A percentile compares a stretch with the other conserved stretches of the same genome.
phyloP scores from a whole-genome alignment of 2,113 vertebrate species.

The Loxodonta africana region DNA sequence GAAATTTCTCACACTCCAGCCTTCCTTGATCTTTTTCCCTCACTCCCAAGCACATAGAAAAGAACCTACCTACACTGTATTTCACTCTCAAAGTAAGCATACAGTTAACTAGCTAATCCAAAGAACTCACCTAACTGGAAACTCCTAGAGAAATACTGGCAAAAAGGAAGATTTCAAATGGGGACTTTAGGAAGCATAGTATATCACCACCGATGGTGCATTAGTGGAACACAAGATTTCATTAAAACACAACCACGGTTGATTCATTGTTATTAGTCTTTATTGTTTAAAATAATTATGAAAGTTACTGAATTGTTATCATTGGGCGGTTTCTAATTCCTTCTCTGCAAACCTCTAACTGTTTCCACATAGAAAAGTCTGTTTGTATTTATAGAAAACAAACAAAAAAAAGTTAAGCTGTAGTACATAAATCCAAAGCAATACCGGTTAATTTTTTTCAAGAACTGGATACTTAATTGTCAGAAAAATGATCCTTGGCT shows the following conservation, averaged over 20 bases:
- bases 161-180: neutral
- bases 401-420: neutral
- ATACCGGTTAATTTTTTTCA: neutral
- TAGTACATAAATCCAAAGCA: neutral
- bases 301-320: neutral
- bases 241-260: neutral
- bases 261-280: neutral
- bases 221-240: neutral
- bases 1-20: neutral
- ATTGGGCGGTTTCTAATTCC: neutral
- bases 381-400: neutral
- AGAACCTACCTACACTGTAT: neutral
- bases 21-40: neutral
- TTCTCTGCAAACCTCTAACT: neutral
- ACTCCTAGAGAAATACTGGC: neutral
- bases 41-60: neutral
- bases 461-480: neutral
- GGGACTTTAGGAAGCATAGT: neutral
- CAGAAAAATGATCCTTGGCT: conserved; percentile 55
- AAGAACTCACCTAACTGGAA: neutral
- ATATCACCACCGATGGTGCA: neutral
- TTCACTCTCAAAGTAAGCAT: neutral
- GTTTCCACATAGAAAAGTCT: neutral
- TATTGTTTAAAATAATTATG: neutral
- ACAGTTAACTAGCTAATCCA: neutral